Evolutionary conservation across 2,113 vertebrate species (phyloP).

Genomic region (Oriolus oriolus): DNA sequence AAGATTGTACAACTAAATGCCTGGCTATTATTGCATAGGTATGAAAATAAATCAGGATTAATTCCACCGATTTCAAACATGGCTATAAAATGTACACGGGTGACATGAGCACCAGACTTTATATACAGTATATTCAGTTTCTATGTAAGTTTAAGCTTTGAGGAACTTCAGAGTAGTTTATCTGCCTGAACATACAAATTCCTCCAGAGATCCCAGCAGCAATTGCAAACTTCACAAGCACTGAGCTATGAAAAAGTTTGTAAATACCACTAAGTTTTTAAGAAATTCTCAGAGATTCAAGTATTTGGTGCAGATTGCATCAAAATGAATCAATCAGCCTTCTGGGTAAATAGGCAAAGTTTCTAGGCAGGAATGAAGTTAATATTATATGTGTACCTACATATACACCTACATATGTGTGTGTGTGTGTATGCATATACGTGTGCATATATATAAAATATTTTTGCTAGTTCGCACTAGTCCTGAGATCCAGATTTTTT

Average conservation of each 20-base stretch:
- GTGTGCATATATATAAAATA: neutral
- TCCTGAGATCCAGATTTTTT: neutral
- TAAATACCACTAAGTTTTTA: neutral
- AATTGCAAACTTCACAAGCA: neutral
- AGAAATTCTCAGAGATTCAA: neutral
- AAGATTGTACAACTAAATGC: neutral
- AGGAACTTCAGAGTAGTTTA: neutral
- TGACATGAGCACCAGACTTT: neutral
- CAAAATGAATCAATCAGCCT: neutral
- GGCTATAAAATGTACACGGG: neutral
- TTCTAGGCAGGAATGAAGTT: neutral
- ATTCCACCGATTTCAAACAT: neutral
- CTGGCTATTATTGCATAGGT: neutral
- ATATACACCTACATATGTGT: neutral
- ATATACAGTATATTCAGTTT: neutral
- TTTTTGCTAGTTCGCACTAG: fast-evolving
- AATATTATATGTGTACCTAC: neutral
- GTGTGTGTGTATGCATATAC: too few relatives aligned
- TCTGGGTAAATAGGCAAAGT: neutral
- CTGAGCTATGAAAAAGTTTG: neutral
- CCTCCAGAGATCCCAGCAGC: neutral
- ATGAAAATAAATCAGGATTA: neutral
- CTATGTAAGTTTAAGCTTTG: neutral
- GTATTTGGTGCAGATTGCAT: neutral
- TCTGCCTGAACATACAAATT: neutral